Evolutionary conservation across 2,888 invertebrate species (phyloP).

Genomic region (Acanthococcus lagerstroemiae): DNA sequence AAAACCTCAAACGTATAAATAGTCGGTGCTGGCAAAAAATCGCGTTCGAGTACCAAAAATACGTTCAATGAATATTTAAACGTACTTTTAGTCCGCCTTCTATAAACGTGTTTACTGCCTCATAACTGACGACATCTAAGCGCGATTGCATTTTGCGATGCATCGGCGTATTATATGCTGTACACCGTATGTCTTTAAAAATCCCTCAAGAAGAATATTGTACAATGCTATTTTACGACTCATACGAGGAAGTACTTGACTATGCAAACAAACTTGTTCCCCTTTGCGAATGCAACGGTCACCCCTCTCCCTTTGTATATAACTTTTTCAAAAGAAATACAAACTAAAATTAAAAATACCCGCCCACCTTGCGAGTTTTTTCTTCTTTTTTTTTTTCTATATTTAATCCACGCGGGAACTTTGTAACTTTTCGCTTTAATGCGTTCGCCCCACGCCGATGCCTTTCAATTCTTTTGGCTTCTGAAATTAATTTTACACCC

Average conservation of each 20-base stretch:
- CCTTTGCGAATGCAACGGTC: constrained; percentile 21
- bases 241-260: constrained; percentile 27
- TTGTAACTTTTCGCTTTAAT: constrained; percentile 24
- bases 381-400: constrained; percentile 5
- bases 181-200: constrained; percentile 13
- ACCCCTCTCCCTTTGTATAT: constrained; percentile 8
- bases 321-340: constrained; percentile 23
- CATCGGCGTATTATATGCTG: too few species aligned
- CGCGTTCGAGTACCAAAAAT: too few species aligned
- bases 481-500: constrained; percentile 29
- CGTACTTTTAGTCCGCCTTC: too few species aligned
- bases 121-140: too few species aligned
- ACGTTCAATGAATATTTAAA: too few species aligned
- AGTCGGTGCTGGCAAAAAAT: too few species aligned
- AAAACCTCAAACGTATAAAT: too few species aligned
- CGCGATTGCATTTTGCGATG: too few species aligned
- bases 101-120: too few species aligned
- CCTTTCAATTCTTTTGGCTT: constrained; percentile 27
- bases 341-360: constrained; percentile 30
- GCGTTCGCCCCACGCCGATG: constrained; percentile 14
- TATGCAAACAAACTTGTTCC: constrained; percentile 29
- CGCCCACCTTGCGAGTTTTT: constrained; percentile 21
- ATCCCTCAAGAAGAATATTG: constrained; percentile 28
- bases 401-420: constrained; percentile 27
- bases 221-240: constrained; percentile 29